Base-by-base conservation (phyloP, 2,888 invertebrate species). In the Nomada ruficornis region DNA sequence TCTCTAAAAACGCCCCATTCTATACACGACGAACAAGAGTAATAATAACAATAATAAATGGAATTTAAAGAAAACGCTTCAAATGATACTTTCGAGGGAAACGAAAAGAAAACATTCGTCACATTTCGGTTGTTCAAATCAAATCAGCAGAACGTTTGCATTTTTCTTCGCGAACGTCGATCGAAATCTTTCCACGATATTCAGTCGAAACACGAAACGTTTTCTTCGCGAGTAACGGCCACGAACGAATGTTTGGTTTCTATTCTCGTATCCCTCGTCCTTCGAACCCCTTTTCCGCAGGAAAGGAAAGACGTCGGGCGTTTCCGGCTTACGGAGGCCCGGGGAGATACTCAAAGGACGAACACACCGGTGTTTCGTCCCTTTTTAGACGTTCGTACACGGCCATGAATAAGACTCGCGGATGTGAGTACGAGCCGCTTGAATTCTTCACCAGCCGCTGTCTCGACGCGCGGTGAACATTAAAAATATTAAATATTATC, bases 221-320 rank as follows among this genome's bases (percentile, higher is more conserved):
- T 63, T 63, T 42, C 20, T 18, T 11, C 36, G 18, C 23, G n/a
- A 36, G 26, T 55, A 47, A 50, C 23, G 26, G 55, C 36, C 7
- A 54, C 65, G 54, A 26, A 62, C 57, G 71, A 73, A 67, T 54
- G 54, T 59, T 78, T 69, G 52, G 42, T 54, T 76, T 75, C 76
- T 76, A 57, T 80, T 75, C 69, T 70, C 18, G 54, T 47, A 65
- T 67, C 67, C 60, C 67, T 77, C 67, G 68, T 68, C 67, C 80
- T 54, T 62, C 65, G 67, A 26, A 71, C 70, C 67, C 67, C 67
- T 68, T 65, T 68, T 68, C 67, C 67, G 9, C 36, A 54, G 54
- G 36, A 55, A 54, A 52, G 65, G 52, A 65, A 68, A 68, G 67
- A 68, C 55, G 67, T 68, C 42, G 55, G 20, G 10, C 42, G 20